A percentile compares a stretch with the other conserved stretches of the same genome.
Conservation (phyloP, 2,113 vertebrate genomes). For the Plestiodon gilberti region DNA sequence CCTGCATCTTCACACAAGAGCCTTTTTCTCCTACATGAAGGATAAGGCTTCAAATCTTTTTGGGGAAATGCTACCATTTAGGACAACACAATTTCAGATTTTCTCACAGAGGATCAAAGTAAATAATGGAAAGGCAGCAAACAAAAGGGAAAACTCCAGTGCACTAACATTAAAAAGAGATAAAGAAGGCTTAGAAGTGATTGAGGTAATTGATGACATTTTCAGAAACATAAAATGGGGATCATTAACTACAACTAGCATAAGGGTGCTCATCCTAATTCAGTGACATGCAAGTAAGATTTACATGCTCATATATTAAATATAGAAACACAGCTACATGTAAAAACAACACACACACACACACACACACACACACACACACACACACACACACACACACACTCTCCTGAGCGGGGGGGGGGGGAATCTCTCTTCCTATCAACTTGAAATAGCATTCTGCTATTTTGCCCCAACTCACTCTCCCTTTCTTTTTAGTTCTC, state of each 20-base stretch:
- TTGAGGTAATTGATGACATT: conserved; percentile 81
- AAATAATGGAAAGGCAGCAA: conserved; percentile 83
- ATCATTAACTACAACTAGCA: conserved; percentile 74
- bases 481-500: conserved; percentile 34
- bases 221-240: conserved; percentile 75
- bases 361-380: conserved; percentile 18
- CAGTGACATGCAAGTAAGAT: conserved; percentile 17
- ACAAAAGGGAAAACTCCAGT: conserved; percentile 81
- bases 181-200: conserved; percentile 81
- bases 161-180: conserved; percentile 81
- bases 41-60: conserved; percentile 81
- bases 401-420: no score
- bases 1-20: conserved; percentile 83
- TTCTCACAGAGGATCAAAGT: conserved; percentile 86
- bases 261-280: conserved; percentile 50
- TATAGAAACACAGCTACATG: no score
- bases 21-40: conserved; percentile 79
- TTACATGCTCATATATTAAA: neutral
- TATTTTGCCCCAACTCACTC: conserved; percentile 31
- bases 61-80: conserved; percentile 85
- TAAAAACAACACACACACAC: neutral
- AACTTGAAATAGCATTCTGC: neutral
- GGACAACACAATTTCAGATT: conserved; percentile 85
- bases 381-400: neutral
- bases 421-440: conserved; percentile 29